Conservation (phyloP, 2,888 invertebrate genomes). For the Lapara coniferarum region DNA sequence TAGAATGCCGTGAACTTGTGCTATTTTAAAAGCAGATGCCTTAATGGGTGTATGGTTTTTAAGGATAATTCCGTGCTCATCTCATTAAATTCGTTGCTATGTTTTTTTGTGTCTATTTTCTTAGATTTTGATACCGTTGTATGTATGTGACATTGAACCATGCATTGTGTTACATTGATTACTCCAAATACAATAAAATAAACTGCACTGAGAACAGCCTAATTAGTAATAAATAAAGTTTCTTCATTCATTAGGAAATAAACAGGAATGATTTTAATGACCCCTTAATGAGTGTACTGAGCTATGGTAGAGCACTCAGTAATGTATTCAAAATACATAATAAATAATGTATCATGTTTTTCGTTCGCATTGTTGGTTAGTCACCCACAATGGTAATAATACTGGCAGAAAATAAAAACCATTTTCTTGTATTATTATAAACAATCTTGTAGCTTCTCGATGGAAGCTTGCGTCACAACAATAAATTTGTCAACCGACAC, state of each 20-base stretch:
- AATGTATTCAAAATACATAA: constrained; percentile 15
- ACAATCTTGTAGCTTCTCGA: background rate
- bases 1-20: constrained; percentile 36
- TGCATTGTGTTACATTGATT: too few relatives aligned
- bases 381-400: background rate
- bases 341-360: constrained; percentile 2
- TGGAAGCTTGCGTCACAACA: background rate
- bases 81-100: constrained; percentile 1
- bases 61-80: background rate
- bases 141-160: background rate
- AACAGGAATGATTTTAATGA: background rate
- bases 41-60: constrained; percentile 16
- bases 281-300: constrained; percentile 2
- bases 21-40: constrained; percentile 31
- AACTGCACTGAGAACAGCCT: background rate
- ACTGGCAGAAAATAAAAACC: background rate
- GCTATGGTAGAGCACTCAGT: background rate
- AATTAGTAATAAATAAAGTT: background rate
- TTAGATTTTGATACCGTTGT: background rate
- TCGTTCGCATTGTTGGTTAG: background rate
- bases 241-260: background rate
- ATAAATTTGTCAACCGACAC: too few relatives aligned
- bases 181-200: background rate
- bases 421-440: background rate
- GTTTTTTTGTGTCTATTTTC: background rate